phyloP scores from a whole-genome alignment of 37 sponge, comb jelly and placozoan genomes.

The Ephydatia muelleri region DNA sequence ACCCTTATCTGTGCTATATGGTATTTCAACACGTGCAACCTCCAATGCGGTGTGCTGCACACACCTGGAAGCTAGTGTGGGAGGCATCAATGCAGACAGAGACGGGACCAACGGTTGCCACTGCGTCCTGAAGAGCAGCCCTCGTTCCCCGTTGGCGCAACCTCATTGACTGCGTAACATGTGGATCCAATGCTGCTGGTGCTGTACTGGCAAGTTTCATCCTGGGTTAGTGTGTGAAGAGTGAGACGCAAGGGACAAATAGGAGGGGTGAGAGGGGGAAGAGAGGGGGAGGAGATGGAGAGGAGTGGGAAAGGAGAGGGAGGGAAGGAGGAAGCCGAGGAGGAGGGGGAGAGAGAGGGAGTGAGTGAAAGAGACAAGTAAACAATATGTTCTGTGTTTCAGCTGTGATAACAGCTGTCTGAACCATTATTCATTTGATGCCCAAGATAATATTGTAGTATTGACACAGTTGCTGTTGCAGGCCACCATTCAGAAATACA shows the following conservation, averaged over 20 bases:
- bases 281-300: not conserved
- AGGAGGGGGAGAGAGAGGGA: too few species aligned
- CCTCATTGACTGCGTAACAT: slow-evolving; percentile 35
- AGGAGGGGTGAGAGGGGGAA: not conserved
- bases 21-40: too few species aligned
- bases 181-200: slow-evolving; percentile 26
- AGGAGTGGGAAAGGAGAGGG: not conserved
- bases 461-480: too few species aligned
- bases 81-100: slow-evolving; percentile 76
- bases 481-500: too few species aligned
- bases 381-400: not conserved
- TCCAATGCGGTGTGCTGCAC: not conserved
- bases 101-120: slow-evolving; percentile 74
- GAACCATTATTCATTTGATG: too few species aligned
- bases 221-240: slow-evolving; percentile 11
- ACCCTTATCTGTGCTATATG: too few species aligned
- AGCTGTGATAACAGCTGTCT: too few species aligned
- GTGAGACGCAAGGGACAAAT: not conserved
- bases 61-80: slow-evolving; percentile 49
- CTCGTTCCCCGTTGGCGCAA: slow-evolving; percentile 25
- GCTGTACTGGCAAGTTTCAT: slow-evolving; percentile 56
- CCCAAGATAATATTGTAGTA: too few species aligned
- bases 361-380: not conserved
- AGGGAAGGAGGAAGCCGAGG: slow-evolving; percentile 11
- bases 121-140: slow-evolving; percentile 51